Evolutionary conservation across 2,113 vertebrate species (phyloP), one percentile per base, ranked within the genome.

Genomic region (zebrafish (Danio rerio)): DNA sequence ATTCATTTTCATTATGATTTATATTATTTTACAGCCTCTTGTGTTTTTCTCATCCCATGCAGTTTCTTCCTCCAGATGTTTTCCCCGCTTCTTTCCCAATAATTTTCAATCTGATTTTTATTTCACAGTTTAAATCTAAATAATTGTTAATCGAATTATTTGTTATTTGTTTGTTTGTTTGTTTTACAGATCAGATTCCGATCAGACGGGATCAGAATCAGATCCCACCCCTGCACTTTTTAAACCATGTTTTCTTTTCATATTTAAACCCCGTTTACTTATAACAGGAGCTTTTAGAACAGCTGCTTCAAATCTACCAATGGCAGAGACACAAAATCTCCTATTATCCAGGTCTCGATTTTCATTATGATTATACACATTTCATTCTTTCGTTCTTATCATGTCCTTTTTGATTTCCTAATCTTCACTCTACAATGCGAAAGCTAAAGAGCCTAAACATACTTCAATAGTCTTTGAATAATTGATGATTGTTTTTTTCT

Each of bases 111-210:
- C 16, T 12, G 15, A 56, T 3, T 31, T 42, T 18, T 58, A 13
- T 58, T 55, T 62, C 16, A 40, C 70, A 3, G 2, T 40, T 73
- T 0, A 56, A 31, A 52, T n/a, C 15, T 42, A 55, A 45, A 55
- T 40, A 58, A 45, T 58, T 59, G 72, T 75, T 75, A 1, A 75
- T 59, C 45, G 8, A 59, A 58, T 45, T 75, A 58, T 58, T 74
- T 74, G 21, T 43, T 59, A 75, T 75, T 74, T 75, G 72, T 74
- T 74, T 74, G 13, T 55, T 72, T 71, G 52, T 74, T 75, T 75
- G 72, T 75, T 75, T 75, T 75, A 58, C 72, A 75, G 72, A 75
- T 75, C 72, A 75, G 73, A 75, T 75, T 75, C 72, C 73, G 73
- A 75, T 75, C 73, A 58, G 72, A 75, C 58, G 72, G 72, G 55